These are phyloP conservation scores for Apomyelois bistriatella DNA, from an alignment of 2,888 invertebrate genomes.

Conservation along the genomic window DNA sequence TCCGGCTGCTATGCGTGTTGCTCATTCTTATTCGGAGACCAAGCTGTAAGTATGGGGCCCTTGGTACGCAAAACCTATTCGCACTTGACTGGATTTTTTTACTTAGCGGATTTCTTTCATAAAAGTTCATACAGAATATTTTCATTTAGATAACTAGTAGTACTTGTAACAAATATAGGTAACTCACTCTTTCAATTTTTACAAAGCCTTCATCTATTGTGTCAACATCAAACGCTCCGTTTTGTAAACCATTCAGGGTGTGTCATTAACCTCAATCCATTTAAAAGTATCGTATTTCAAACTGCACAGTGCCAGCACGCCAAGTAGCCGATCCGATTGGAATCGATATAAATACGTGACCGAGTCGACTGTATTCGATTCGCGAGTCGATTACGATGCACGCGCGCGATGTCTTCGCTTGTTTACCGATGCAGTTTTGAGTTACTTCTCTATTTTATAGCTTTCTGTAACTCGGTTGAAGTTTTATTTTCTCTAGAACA, in stretches of 20 bases:
- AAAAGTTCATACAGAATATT: no score
- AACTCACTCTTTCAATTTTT: not conserved
- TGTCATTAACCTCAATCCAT: not conserved
- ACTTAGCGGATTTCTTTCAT: no score
- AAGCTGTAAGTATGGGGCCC: no score
- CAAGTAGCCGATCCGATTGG: slow-evolving; percentile 7
- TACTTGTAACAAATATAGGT: no score
- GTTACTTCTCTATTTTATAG: not conserved
- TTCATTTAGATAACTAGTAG: no score
- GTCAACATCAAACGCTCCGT: not conserved
- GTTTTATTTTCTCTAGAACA: not conserved
- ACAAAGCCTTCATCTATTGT: not conserved
- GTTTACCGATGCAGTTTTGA: slow-evolving; percentile 8
- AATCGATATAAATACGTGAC: slow-evolving; percentile 6
- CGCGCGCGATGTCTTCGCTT: slow-evolving; percentile 3
- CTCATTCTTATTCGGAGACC: no score
- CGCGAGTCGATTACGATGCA: slow-evolving; percentile 6
- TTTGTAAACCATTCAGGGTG: not conserved
- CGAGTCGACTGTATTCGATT: slow-evolving; percentile 3
- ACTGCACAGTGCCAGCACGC: not conserved
- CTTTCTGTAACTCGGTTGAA: slow-evolving; percentile 5
- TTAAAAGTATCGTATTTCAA: slow-evolving; percentile 8
- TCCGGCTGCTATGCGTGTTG: no score
- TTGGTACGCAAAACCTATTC: no score
- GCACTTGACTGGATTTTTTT: no score